A percentile compares a stretch with the other conserved stretches of the same genome.
Evolutionary conservation across 2,113 vertebrate species (phyloP).

Genomic region (Glaucidium brasilianum): DNA sequence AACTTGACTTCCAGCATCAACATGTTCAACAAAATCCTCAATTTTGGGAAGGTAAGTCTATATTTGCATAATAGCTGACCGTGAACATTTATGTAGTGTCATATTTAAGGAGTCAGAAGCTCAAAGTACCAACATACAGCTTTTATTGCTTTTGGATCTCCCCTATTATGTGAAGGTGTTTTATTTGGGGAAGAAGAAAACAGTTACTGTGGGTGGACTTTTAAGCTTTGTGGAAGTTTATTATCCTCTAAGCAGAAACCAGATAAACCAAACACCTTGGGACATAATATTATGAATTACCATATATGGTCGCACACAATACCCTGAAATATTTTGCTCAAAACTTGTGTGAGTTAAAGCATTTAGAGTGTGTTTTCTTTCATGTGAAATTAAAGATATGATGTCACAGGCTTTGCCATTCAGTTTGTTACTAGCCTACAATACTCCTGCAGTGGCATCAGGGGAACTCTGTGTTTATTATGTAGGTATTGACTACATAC

Average conservation of each 20-base stretch:
- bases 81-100: not conserved
- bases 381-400: not conserved
- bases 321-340: not conserved
- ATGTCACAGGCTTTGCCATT: not conserved
- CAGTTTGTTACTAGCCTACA: not conserved
- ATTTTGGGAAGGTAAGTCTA: slow-evolving; percentile 69
- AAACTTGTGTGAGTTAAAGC: not conserved
- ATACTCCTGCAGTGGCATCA: not conserved
- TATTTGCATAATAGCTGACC: not conserved
- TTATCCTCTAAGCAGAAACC: not conserved
- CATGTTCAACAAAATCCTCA: slow-evolving; percentile 48
- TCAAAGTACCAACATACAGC: not conserved
- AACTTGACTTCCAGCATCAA: slow-evolving; percentile 46
- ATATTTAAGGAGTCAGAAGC: not conserved
- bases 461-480: not conserved
- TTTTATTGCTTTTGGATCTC: not conserved
- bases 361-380: not conserved
- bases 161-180: not conserved
- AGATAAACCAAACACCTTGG: not conserved
- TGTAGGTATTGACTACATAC: not conserved
- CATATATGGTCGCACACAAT: not conserved
- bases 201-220: not conserved
- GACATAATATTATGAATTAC: not conserved
- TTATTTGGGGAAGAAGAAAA: not conserved
- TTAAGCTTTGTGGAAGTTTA: not conserved